Conservation (phyloP, 2,888 invertebrate genomes). For the Eurois occulta region DNA sequence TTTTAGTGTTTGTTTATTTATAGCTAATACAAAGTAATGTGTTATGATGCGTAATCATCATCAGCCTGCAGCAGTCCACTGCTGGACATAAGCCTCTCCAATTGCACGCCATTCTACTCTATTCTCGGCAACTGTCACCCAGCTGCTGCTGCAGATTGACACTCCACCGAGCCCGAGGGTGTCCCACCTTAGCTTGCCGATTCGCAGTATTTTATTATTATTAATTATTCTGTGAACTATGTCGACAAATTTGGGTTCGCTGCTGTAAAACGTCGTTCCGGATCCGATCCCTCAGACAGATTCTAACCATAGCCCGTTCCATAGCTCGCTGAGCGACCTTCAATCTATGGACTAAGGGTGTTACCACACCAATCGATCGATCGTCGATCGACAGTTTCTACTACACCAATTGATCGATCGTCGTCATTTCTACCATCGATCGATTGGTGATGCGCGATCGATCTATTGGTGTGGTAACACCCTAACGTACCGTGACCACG, state of each 20-base stretch:
- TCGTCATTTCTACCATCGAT: no score
- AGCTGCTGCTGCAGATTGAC: neutral
- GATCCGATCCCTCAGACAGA: neutral
- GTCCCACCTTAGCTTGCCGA: neutral
- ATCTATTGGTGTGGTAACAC: no score
- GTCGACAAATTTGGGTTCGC: neutral
- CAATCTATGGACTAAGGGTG: constrained; percentile 1
- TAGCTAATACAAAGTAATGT: constrained; percentile 13
- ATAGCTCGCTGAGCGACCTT: neutral
- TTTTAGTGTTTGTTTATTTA: neutral
- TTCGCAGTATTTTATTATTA: no score
- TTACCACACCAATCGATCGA: no score
- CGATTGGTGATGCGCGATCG: no score
- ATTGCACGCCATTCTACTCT: neutral
- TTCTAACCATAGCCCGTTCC: neutral
- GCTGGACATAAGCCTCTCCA: neutral
- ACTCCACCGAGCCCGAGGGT: no score
- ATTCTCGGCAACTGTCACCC: neutral
- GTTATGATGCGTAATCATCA: neutral
- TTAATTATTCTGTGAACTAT: neutral
- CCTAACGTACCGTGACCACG: neutral
- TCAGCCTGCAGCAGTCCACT: neutral
- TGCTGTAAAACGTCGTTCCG: neutral
- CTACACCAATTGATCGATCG: no score
- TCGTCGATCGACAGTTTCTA: no score